Base-by-base conservation (phyloP, 2,113 vertebrate genomes). In the Oreocharis arfaki region DNA sequence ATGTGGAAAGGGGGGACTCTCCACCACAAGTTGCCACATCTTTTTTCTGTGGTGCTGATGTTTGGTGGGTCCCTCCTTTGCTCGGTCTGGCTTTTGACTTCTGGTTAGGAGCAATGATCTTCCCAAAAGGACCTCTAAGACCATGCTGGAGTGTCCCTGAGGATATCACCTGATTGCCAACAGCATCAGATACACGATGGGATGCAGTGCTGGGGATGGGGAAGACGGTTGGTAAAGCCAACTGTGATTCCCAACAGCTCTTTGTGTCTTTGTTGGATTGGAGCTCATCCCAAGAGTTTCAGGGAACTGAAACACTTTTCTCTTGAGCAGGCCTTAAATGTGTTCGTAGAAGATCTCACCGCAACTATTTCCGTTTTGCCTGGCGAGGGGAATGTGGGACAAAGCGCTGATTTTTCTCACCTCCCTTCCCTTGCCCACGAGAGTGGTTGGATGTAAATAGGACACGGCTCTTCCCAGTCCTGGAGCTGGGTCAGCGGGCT, bases 251-350 rank as follows among this genome's bases (percentile, higher is more conserved):
- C 56, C 39, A 12, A 13, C 17, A 71, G 20, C 13, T 26, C 32
- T 79, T 75, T 16, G 35, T 30, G 9, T 11, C 13, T 68, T 63
- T 61, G 18, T 21, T 67, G 61, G 13, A 2, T 6, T 47, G 32
- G 24, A 69, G 13, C 10, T 90, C 15, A 2, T 30, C 44, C 61
- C n/a, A 53, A 41, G 76, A 68, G 3, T 3, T 13, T 57, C n/a
- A 59, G 13, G 11, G n/a, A 55, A 26, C 49, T 5, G 33, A 67
- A 86, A 32, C 10, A 27, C 19, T 7, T 88, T 76, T 32, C 19
- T 24, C 41, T 63, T 17, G 18, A 67, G 21, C 0, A 55, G 15
- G 1, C 46, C 42, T 56, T 6, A 13, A 61, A 28, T 1, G 0
- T 12, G 7, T 59, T 39, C 50, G 7, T 2, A 41, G 46, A n/a